Percentiles rank a stretch among this genome's conserved stretches.
These are phyloP conservation scores for Aspidiotus destructor DNA, from an alignment of 2,888 invertebrate genomes.

Conservation along the genomic window DNA sequence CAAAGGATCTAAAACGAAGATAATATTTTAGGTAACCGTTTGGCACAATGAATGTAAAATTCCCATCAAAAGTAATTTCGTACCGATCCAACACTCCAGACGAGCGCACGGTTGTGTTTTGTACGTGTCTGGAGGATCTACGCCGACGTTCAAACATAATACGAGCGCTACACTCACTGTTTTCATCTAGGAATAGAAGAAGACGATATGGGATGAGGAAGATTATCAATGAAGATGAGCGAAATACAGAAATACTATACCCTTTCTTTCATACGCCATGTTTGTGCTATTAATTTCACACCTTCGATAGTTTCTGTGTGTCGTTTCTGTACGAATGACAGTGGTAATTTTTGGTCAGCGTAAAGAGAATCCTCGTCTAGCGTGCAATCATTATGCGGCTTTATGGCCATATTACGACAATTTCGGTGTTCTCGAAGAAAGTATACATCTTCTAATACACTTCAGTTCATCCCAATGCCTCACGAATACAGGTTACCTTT, in stretches of 20 bases:
- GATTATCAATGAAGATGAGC: neutral
- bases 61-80: slow-evolving; percentile 36
- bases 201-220: neutral
- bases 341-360: slow-evolving; percentile 56
- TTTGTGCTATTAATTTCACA: slow-evolving; percentile 56
- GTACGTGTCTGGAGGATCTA: slow-evolving; percentile 96
- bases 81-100: slow-evolving; percentile 94
- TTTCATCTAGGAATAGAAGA: slow-evolving; percentile 65
- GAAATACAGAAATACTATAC: slow-evolving; percentile 43
- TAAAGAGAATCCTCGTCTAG: slow-evolving; percentile 34
- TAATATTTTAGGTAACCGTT: neutral
- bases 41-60: neutral
- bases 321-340: slow-evolving; percentile 62
- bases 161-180: slow-evolving; percentile 98
- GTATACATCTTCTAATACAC: too few species aligned
- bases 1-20: slow-evolving; percentile 58
- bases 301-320: slow-evolving; percentile 65
- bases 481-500: too few species aligned
- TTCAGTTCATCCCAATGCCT: too few species aligned
- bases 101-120: slow-evolving; percentile 95
- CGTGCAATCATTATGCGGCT: slow-evolving; percentile 25
- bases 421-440: too few species aligned
- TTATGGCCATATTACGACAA: slow-evolving; percentile 21
- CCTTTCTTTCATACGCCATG: slow-evolving; percentile 89
- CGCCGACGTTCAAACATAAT: slow-evolving; percentile 95